These are phyloP conservation scores for Tetramorium bicarinatum DNA, from an alignment of 2,888 invertebrate genomes.

Conservation along the genomic window DNA sequence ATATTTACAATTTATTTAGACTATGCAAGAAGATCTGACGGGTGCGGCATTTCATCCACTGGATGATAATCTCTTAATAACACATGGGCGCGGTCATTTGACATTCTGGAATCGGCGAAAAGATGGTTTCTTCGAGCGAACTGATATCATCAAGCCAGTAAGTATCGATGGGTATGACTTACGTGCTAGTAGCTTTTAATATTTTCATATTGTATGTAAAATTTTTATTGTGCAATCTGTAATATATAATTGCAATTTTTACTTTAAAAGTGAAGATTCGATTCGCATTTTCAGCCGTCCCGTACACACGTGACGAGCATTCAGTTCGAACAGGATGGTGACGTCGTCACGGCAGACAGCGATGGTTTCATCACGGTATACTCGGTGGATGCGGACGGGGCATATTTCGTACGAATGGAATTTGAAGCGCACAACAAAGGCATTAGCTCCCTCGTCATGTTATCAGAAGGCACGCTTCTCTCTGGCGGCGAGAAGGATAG, in stretches of 20 bases:
- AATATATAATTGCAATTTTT: not conserved
- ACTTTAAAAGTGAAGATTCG: not conserved
- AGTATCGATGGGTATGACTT: slow-evolving; percentile 24
- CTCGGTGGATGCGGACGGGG: slow-evolving; percentile 95
- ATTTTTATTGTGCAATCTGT: not conserved
- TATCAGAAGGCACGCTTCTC: slow-evolving; percentile 95
- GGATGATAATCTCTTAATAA: slow-evolving; percentile 96
- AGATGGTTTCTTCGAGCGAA: slow-evolving; percentile 96
- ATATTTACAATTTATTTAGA: slow-evolving; percentile 87
- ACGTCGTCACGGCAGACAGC: slow-evolving; percentile 96
- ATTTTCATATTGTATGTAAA: not conserved
- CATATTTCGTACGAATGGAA: slow-evolving; percentile 95
- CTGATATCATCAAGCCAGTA: slow-evolving; percentile 95
- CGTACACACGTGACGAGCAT: slow-evolving; percentile 94
- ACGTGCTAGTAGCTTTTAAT: not conserved
- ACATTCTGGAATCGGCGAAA: slow-evolving; percentile 97
- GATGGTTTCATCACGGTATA: slow-evolving; percentile 97
- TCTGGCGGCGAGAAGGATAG: slow-evolving; percentile 97
- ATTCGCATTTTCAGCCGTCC: slow-evolving; percentile 88
- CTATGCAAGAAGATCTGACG: slow-evolving; percentile 94
- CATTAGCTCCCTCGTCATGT: slow-evolving; percentile 94
- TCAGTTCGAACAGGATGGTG: slow-evolving; percentile 96
- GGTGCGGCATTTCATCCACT: slow-evolving; percentile 96
- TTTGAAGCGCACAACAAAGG: slow-evolving; percentile 96
- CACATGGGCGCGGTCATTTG: slow-evolving; percentile 96